Conservation (phyloP, 1,140 invertebrate species). For the Anastatus disparis region DNA sequence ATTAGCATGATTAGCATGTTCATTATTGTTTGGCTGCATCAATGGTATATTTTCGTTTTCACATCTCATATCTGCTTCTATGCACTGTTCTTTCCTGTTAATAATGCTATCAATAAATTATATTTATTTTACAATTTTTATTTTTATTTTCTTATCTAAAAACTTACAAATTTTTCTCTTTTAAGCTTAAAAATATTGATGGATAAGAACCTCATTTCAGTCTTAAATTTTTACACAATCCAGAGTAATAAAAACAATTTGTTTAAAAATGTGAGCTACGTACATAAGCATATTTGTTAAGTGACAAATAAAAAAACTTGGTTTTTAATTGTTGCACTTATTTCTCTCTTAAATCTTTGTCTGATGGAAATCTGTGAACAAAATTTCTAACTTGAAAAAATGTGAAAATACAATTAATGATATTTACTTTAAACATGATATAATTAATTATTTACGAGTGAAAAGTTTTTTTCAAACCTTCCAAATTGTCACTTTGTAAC, state of each 20-base stretch:
- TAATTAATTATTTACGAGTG: background rate
- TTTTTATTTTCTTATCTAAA: too few species aligned
- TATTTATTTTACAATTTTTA: too few species aligned
- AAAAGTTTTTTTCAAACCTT: background rate
- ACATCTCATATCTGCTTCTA: too few species aligned
- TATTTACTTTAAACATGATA: too few species aligned
- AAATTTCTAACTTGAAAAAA: background rate
- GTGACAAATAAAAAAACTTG: background rate
- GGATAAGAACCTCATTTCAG: background rate
- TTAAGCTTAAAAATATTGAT: background rate
- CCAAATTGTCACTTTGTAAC: background rate
- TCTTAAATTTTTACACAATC: background rate
- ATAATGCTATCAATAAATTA: too few species aligned
- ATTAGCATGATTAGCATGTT: too few species aligned
- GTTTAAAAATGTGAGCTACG: background rate
- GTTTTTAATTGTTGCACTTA: background rate
- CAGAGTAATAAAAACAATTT: background rate
- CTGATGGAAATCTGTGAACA: background rate
- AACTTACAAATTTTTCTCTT: too few species aligned
- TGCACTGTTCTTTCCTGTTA: too few species aligned
- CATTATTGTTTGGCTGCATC: too few species aligned
- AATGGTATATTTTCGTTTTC: too few species aligned
- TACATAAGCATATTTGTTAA: background rate
- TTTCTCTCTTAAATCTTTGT: background rate
- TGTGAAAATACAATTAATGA: background rate